Percentiles rank a stretch among this genome's conserved stretches.
phyloP scores from a whole-genome alignment of 2,888 invertebrate genomes.

The Phrixothrix hirtus region DNA sequence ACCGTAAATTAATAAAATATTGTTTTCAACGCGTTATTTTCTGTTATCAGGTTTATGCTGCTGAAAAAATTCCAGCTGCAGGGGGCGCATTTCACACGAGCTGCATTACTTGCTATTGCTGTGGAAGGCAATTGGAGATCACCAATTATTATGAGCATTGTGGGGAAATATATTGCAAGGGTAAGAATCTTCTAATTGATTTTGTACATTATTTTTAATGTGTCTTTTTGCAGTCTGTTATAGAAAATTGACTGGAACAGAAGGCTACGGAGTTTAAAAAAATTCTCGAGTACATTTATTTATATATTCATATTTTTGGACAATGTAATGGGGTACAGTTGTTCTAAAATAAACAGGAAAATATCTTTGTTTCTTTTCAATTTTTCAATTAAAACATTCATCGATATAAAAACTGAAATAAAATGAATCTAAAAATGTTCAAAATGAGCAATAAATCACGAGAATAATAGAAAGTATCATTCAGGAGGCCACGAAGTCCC shows the following conservation, averaged over 20 bases:
- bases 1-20: no score
- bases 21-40: slow-evolving; percentile 1
- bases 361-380: no score
- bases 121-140: slow-evolving; percentile 58
- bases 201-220: no score
- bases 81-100: slow-evolving; percentile 57
- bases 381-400: no score
- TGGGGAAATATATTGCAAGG: slow-evolving; percentile 60
- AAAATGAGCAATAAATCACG: slow-evolving; percentile 22
- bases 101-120: slow-evolving; percentile 60
- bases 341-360: no score
- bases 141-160: slow-evolving; percentile 57
- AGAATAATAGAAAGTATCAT: slow-evolving; percentile 24
- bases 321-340: no score
- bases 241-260: background rate
- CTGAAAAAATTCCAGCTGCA: slow-evolving; percentile 53
- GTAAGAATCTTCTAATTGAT: no score
- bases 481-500: slow-evolving; percentile 22
- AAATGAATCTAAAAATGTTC: no score
- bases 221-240: slow-evolving; percentile 6
- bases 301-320: no score
- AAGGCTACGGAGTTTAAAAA: slow-evolving; percentile 1
- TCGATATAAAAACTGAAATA: no score
- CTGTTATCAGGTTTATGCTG: slow-evolving; percentile 48
- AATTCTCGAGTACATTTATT: no score